Evolutionary conservation across 1,140 invertebrate genomes (phyloP), one percentile per base, ranked within the genome.

Genomic region (Latrodectus geometricus): DNA sequence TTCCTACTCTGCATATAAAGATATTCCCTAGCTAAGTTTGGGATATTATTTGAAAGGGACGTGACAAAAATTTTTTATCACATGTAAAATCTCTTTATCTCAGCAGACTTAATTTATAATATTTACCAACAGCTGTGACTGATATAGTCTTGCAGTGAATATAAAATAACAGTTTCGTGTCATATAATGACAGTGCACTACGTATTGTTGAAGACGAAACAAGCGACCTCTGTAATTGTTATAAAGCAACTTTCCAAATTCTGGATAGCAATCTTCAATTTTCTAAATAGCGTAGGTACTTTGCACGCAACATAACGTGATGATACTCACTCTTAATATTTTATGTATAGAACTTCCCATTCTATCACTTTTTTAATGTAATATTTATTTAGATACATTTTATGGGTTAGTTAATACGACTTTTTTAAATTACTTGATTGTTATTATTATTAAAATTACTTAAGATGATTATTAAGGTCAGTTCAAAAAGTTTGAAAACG

Each of bases 291-390:
- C 54, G 23, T 73, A 21, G 20, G 49, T n/a, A 68, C 14, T 15
- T 75, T n/a, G 15, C 82, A 84, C 82, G 82, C 82, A 35, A 84
- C 15, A 12, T 84, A 52, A 52, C 82, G 82, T 84, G 82, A 23
- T 17, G 20, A 35, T 23, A 15, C 56, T 70, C 23, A 49, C 50
- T 81, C 20, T 70, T 81, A 81, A 69, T 81, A 72, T 72, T 72
- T 81, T 81, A 70, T n/a, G 48, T 4, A 65, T n/a, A 65, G 61
- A 15, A 65, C n/a, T 35, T 35, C 35, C 1, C 35, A 35, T 35
- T 35, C 35, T 35, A 35, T 35, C 35, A 35, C 35, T 3, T 35
- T 35, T 35, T 35, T 35, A 35, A 35, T 35, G 35, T 35, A 35
- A 35, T 35, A 5, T 35, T 35, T 35, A 35, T 35, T 35, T 35